A percentile compares a stretch with the other conserved stretches of the same genome.
Conservation (phyloP, 2,888 invertebrate genomes). For the Lydus trimaculatus region DNA sequence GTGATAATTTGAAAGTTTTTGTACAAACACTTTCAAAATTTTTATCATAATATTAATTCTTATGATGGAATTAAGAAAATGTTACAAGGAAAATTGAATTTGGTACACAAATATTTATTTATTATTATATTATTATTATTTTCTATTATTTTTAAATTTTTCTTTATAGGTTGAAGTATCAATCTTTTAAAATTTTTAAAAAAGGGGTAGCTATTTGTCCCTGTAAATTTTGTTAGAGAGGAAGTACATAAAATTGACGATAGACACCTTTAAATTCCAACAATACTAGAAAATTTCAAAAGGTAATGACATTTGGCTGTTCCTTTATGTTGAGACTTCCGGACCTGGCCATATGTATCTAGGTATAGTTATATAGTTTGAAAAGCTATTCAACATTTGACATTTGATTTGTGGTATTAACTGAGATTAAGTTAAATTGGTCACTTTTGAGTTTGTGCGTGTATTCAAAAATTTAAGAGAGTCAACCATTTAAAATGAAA, state of each 20-base stretch:
- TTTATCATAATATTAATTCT: no score
- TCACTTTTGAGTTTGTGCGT: neutral
- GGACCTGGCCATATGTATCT: constrained; percentile 24
- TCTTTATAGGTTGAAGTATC: no score
- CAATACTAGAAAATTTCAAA: constrained; percentile 25
- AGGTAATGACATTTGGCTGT: constrained; percentile 32
- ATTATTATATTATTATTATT: no score
- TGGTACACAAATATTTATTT: no score
- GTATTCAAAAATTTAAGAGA: neutral
- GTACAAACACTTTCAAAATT: neutral
- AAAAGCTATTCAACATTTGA: constrained; percentile 28
- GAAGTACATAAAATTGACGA: constrained; percentile 33
- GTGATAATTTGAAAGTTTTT: neutral
- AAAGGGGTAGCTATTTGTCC: constrained; percentile 26
- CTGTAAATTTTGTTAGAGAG: constrained; percentile 21
- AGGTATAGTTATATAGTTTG: constrained; percentile 17
- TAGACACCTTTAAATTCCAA: constrained; percentile 22
- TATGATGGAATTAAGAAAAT: no score
- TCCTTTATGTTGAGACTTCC: constrained; percentile 29
- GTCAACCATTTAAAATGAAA: constrained; percentile 13
- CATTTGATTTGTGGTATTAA: constrained; percentile 29
- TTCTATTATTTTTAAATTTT: no score
- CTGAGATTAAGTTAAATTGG: constrained; percentile 17
- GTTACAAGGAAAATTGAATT: no score
- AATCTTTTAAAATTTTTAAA: constrained; percentile 18